phyloP scores from a whole-genome alignment of 2,797 vertebrate genomes.

The Sebastes hopkinsi region DNA sequence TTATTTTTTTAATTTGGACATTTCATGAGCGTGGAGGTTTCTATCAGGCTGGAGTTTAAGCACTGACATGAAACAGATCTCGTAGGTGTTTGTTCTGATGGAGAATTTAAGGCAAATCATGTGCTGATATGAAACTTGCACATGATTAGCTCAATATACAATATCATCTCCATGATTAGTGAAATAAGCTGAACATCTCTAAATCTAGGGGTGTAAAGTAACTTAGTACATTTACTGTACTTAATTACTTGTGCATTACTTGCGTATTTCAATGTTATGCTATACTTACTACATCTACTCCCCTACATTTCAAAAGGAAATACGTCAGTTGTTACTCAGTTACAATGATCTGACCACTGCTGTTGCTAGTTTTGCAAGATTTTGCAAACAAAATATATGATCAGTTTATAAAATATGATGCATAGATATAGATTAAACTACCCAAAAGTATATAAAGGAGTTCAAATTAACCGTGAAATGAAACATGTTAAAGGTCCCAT shows the following conservation, averaged over 20 bases:
- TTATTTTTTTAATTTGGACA: background rate
- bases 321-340: background rate
- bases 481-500: background rate
- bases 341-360: background rate
- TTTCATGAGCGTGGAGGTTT: background rate
- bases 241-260: background rate
- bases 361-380: background rate
- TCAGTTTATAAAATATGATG: background rate
- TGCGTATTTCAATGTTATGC: background rate
- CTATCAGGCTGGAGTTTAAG: background rate
- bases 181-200: background rate
- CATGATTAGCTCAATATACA: too few species aligned
- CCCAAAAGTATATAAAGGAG: background rate
- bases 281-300: background rate
- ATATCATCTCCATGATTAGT: background rate
- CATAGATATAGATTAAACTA: background rate
- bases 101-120: background rate
- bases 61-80: background rate
- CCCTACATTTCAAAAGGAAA: background rate
- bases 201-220: background rate
- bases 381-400: background rate
- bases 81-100: background rate
- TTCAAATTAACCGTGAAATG: background rate
- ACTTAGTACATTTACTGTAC: background rate
- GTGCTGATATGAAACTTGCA: background rate